phyloP scores from a whole-genome alignment of 2,888 invertebrate species.

The Drosophila longiperda region DNA sequence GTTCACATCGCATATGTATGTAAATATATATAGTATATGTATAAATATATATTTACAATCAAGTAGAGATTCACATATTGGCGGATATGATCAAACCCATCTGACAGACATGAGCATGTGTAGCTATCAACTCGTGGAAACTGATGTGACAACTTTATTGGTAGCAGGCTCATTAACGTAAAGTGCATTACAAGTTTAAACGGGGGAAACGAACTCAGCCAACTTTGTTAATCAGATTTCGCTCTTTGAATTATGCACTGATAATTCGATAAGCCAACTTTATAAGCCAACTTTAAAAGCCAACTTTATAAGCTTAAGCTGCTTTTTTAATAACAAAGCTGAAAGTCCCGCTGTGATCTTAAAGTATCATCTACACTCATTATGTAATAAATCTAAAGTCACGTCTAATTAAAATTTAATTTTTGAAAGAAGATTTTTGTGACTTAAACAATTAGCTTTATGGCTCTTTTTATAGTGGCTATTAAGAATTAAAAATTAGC shows the following conservation, averaged over 20 bases:
- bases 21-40: background rate
- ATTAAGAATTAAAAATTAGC: background rate
- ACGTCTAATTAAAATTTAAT: conserved; percentile 9
- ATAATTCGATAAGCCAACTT: background rate
- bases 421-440: conserved; percentile 13
- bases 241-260: background rate
- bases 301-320: background rate
- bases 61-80: conserved; percentile 12
- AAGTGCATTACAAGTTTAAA: background rate
- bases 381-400: background rate
- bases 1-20: conserved; percentile 22
- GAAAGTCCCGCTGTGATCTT: background rate
- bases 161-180: background rate
- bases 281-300: background rate
- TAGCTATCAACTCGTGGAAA: conserved; percentile 16
- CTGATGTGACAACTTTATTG: conserved; percentile 28
- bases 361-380: background rate
- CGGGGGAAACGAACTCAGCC: conserved; percentile 7
- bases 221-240: background rate
- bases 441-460: conserved; percentile 3
- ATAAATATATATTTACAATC: background rate
- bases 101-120: conserved; percentile 21
- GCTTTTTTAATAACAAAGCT: background rate
- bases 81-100: conserved; percentile 17
- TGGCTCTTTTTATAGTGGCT: background rate